Percentiles rank a stretch among this genome's conserved stretches.
Conservation (phyloP, 2,888 invertebrate genomes). For the Atherix ibis region DNA sequence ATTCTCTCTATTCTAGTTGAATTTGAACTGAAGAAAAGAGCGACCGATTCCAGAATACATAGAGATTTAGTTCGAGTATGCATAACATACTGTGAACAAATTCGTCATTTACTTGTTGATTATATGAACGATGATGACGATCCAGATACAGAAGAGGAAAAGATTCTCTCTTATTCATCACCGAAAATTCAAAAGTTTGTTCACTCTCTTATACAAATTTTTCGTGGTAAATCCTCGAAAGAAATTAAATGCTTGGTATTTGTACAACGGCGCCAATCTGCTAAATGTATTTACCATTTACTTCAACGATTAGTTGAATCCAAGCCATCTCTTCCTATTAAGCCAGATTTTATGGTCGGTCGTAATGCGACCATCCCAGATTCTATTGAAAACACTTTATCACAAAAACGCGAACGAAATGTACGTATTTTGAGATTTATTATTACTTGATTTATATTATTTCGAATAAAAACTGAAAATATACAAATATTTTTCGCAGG, state of each 20-base stretch:
- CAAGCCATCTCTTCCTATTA: conserved; percentile 32
- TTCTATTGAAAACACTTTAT: conserved; percentile 20
- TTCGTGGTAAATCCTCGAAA: neutral
- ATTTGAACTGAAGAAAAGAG: conserved; percentile 43
- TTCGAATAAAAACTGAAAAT: too few relatives aligned
- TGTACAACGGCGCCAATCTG: neutral
- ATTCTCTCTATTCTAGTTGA: conserved; percentile 43
- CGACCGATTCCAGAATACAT: conserved; percentile 32
- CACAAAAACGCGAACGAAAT: conserved; percentile 19
- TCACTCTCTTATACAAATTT: neutral
- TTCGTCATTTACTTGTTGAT: conserved; percentile 37
- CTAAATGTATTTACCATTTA: neutral
- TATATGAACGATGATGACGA: conserved; percentile 29
- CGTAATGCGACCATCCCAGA: conserved; percentile 11
- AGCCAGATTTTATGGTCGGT: neutral
- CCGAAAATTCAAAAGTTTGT: neutral
- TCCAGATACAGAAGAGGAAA: conserved; percentile 13
- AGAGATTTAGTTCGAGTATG: conserved; percentile 19
- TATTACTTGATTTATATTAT: too few relatives aligned
- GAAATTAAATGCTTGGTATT: neutral
- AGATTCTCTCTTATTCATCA: conserved; percentile 34
- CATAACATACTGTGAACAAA: conserved; percentile 25
- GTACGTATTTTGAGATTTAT: conserved; percentile 18
- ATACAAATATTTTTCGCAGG: too few relatives aligned
- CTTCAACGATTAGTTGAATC: neutral